phyloP scores from a whole-genome alignment of 2,888 invertebrate species.

The Orthosia gracilis region DNA sequence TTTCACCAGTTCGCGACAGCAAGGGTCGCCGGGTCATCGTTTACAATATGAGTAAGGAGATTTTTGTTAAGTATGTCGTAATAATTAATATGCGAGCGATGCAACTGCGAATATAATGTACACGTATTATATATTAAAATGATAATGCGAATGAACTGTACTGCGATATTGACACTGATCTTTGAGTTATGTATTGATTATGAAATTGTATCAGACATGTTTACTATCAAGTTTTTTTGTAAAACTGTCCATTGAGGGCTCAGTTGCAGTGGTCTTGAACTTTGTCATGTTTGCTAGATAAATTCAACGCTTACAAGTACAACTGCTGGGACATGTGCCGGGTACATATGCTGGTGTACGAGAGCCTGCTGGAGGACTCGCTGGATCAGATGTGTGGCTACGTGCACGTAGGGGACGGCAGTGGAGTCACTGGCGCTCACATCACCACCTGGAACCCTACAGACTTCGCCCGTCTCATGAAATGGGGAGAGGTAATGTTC shows the following conservation, averaged over 20 bases:
- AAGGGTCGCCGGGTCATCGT: slow-evolving; percentile 94
- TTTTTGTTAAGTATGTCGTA: slow-evolving; percentile 65
- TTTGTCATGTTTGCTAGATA: slow-evolving; percentile 82
- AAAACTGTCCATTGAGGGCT: neutral
- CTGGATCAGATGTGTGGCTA: slow-evolving; percentile 94
- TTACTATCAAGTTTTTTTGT: neutral
- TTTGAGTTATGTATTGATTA: slow-evolving; percentile 11
- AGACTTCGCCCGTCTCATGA: slow-evolving; percentile 93
- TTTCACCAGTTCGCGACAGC: slow-evolving; percentile 94
- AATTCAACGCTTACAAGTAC: slow-evolving; percentile 93
- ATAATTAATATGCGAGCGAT: slow-evolving; percentile 50
- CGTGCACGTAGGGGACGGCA: slow-evolving; percentile 93
- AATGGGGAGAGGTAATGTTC: slow-evolving; percentile 93
- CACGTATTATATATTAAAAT: slow-evolving; percentile 6
- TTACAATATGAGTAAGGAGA: slow-evolving; percentile 90
- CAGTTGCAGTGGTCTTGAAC: slow-evolving; percentile 14
- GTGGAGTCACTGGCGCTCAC: slow-evolving; percentile 92
- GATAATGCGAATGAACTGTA: slow-evolving; percentile 44
- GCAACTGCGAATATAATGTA: slow-evolving; percentile 57
- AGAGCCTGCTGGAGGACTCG: slow-evolving; percentile 94
- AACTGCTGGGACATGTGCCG: slow-evolving; percentile 93
- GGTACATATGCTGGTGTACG: slow-evolving; percentile 93
- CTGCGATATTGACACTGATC: slow-evolving; percentile 51
- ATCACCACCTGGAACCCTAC: slow-evolving; percentile 94
- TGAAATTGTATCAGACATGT: neutral